Evolutionary conservation across 2,888 invertebrate species (phyloP), one percentile per base, ranked within the genome.

Genomic region (Rhogogaster chlorosoma): DNA sequence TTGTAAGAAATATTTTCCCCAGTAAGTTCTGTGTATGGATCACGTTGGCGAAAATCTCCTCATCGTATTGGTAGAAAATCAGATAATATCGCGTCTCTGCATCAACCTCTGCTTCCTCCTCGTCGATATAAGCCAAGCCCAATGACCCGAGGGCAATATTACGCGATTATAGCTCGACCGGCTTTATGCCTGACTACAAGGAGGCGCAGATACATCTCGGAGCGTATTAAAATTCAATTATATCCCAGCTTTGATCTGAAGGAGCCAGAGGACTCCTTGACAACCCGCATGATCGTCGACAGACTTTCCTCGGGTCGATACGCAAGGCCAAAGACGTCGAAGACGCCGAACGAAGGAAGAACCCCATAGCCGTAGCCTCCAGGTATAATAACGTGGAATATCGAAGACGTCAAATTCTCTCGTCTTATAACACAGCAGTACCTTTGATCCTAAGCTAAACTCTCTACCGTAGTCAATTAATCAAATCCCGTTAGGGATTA

Each of bases 401-500:
- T 71, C 57, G 29, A 73, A 57, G 29, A 22, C 49, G 84, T 75
- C 18, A 61, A 75, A 73, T 7, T 38, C 6, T 73, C 42, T 36
- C 42, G n/a, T 73, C 10, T n/a, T 42, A 73, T 73, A 42, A 42
- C n/a, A 73, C 22, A 26, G 5, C 22, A 38, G 38, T 61, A n/a
- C 38, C 12, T 61, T 57, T 49, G 32, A 53, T 77, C 53, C 18
- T 53, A 7, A 53, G 70, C 83, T 29, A 70, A 70, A 67, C 67
- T 64, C 82, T 26, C 26, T 57, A 12, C 53, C 18, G 67, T 36
- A 89, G 89, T 89, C 89, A 88, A 89, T 89, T 89, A 89, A 89
- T 89, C 87, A 88, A 89, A 89, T 89, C 89, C 87, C 88, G 87
- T 89, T 89, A 88, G 87, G 89, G 87, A 86, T 89, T 87, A 86